Percentiles rank a stretch among this genome's conserved stretches.
Conservation (phyloP, 2,797 vertebrate genomes). For the Hydrophis major region DNA sequence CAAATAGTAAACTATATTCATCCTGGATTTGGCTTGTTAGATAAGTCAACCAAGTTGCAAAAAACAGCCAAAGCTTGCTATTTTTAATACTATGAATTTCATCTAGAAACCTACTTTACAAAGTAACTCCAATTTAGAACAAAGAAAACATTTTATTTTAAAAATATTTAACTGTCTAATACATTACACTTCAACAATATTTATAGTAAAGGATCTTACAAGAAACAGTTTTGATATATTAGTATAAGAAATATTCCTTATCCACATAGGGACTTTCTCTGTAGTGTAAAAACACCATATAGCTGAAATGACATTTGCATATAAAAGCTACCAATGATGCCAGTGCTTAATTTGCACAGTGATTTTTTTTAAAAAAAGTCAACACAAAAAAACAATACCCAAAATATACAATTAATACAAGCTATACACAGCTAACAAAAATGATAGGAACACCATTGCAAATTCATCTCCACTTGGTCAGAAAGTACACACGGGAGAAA, state of each 20-base stretch:
- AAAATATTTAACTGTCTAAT: constrained; percentile 98
- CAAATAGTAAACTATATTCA: neutral
- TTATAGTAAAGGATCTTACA: constrained; percentile 96
- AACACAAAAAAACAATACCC: constrained; percentile 74
- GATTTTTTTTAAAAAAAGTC: constrained; percentile 68
- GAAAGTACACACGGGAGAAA: constrained; percentile 70
- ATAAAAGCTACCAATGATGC: constrained; percentile 81
- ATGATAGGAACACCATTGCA: constrained; percentile 72
- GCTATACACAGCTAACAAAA: constrained; percentile 76
- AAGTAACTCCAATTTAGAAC: constrained; percentile 74
- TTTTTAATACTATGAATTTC: neutral
- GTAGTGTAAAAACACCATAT: constrained; percentile 91
- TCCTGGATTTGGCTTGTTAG: neutral
- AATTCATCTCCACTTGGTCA: constrained; percentile 75
- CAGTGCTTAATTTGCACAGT: constrained; percentile 73
- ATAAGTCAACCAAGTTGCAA: neutral
- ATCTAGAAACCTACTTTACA: constrained; percentile 53
- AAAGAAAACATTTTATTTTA: constrained; percentile 94
- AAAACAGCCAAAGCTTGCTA: neutral
- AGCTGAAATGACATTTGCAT: constrained; percentile 81
- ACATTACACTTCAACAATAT: constrained; percentile 97
- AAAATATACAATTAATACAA: constrained; percentile 81
- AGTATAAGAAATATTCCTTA: constrained; percentile 90
- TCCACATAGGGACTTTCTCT: constrained; percentile 82
- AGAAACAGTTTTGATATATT: constrained; percentile 95